Base-by-base conservation (phyloP, 1,140 invertebrate species). In the Lordiphosa mommai region DNA sequence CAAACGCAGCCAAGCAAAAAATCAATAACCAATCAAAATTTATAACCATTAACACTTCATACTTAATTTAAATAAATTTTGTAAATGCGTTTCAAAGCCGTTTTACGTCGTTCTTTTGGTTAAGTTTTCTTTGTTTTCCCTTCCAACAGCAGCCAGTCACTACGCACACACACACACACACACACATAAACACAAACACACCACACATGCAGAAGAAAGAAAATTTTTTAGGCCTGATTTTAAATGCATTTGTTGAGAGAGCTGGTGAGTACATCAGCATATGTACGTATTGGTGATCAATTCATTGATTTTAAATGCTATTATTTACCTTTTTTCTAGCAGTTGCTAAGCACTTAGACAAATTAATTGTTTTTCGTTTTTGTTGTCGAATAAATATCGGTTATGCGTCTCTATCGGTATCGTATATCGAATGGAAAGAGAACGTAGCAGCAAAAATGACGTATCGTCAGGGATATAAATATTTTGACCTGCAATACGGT, bases 51-150 rank as follows among this genome's bases (percentile, higher is more conserved):
- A 55, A 10, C 14, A 12, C 10, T 20, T 29, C 29, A 13, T 17
- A 9, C 43, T 58, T 23, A 16, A 33, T 33, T 32, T 29, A 14
- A 33, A 12, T 10, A 41, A 27, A 30, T 32, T 41, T 61, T 44
- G 36, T 14, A 69, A 74, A 61, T 82, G 60, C 72, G 63, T 69
- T 63, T 58, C 30, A 58, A 57, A 53, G 36, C 53, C 47, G 63
- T 84, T 79, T 84, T 84, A 84, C 77, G 77, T 77, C 79, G 77
- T 82, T 64, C 67, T 68, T 82, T 82, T 43, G 27, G 58, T 84
- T 59, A 84, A 84, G 79, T 84, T 84, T 84, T 84, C 77, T 84
- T 84, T 84, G 77, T 84, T 84, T 84, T 84, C 77, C 77, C 68
- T 43, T 64, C 44, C 55, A 66, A 63, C 61, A 27, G 23, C 74